Evolutionary conservation across 1,140 invertebrate species (phyloP).

Genomic region (Calosoma granatense): DNA sequence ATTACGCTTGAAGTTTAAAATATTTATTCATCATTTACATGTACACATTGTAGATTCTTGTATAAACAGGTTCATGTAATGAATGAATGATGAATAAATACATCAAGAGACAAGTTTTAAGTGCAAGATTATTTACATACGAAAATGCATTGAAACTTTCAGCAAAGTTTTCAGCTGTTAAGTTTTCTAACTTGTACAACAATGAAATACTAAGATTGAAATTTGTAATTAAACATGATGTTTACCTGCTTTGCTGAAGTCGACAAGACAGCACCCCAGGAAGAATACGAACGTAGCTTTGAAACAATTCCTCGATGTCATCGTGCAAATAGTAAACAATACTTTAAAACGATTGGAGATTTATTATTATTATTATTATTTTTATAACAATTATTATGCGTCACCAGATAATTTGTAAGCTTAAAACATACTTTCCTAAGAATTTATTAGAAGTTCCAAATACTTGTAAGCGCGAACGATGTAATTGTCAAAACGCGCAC

Average conservation of each 20-base stretch:
- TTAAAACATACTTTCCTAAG: background rate
- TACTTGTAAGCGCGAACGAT: background rate
- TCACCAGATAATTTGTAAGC: background rate
- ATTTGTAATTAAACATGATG: constrained; percentile 3
- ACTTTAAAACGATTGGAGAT: constrained; percentile 2
- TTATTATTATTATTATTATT: too few species aligned
- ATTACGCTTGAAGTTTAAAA: too few species aligned
- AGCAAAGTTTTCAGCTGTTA: background rate
- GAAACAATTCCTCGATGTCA: background rate
- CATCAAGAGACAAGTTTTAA: background rate
- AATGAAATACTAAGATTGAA: background rate
- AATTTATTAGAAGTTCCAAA: background rate
- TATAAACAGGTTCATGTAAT: too few species aligned
- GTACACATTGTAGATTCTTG: too few species aligned
- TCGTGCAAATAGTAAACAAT: background rate
- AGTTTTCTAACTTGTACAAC: background rate
- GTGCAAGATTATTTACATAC: background rate
- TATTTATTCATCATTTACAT: too few species aligned
- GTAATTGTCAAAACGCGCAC: background rate
- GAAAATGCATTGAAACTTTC: constrained; percentile 5
- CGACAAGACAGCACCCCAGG: background rate
- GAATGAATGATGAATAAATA: too few species aligned
- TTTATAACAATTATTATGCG: too few species aligned
- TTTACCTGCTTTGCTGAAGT: constrained; percentile 3
- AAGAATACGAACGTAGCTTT: background rate